Base-by-base conservation (phyloP, 1,140 invertebrate species). In the Mylabris phalerata region DNA sequence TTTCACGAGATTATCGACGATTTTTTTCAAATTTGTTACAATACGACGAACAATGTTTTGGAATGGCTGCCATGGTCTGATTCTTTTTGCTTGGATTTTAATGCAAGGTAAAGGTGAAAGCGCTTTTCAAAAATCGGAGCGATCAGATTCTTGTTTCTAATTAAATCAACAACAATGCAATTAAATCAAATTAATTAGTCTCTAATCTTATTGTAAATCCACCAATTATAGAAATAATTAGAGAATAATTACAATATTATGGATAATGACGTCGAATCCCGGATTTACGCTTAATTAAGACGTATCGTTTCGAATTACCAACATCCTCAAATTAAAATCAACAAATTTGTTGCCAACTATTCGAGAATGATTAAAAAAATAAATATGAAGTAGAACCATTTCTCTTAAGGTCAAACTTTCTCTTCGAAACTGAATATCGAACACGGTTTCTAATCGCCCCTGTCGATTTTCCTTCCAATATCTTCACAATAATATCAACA, bases 91-190 rank as follows among this genome's bases (percentile, higher is more conserved):
- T 42, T 61, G 50, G 44, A 48, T 61, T 11, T 40, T 50, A 27
- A 46, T 61, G 40, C 48, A 57, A 61, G 60, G 60, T 61, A 52
- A 57, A 56, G 42, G 50, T 57, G 60, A 61, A 61, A 61, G 60
- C 60, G 50, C 56, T 48, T 54, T 55, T 52, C 46, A 26, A 57
- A 13, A 19, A 46, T 47, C 57, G 50, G 57, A 43, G 6, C 44
- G 60, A 59, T 25, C 19, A 9, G 32, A 26, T 60, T 13, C 13
- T 11, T 26, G n/a, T 50, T 38, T 32, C 9, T 50, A 50, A 27
- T 38, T 38, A 32, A 32, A 32, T 39, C 27, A 19, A 9, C 13
- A 13, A 13, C 13, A 13, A 13, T 13, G 1, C 13, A 13, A 13
- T 13, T 13, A 13, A 32, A 32, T 39, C 27, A 19, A 9, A 39